Base-by-base conservation (phyloP, 2,113 vertebrate species). In the Cochlearius cochlearius region DNA sequence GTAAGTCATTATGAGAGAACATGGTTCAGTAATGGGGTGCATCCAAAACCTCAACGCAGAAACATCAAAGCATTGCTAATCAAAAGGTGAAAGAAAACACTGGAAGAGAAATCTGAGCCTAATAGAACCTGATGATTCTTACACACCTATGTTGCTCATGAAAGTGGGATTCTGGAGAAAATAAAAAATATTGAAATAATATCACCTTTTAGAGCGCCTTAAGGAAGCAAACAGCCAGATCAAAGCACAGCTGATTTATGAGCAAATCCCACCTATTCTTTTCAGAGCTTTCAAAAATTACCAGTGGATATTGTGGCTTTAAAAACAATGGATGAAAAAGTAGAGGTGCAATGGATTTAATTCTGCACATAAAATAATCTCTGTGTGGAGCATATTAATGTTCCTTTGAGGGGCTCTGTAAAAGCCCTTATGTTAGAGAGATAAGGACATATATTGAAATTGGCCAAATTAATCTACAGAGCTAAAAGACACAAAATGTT, bases 341-440 rank as follows among this genome's bases (percentile, higher is more conserved):
- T 11, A 71, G 38, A 94, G 91, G 93, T 80, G 80, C 76, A 92
- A 89, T 52, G 52, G 80, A 92, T 95, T 96, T 91, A 78, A 80
- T 74, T 63, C 82, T 47, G 64, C 92, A 90, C 69, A 81, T 74
- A 90, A 97, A 88, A 62, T 80, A 90, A 92, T 90, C 89, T 86
- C 85, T 43, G 43, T 80, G 59, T 9, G 50, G 47, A 95, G 75
- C 52, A 91, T 43, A 80, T 91, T 84, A 91, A 60, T 29, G 52
- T 88, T 95, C 71, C 94, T 96, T 95, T 80, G 88, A 93, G 88
- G 88, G 82, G 68, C 79, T 95, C 95, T 90, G 21, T 52, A 84
- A 95, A 94, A 96, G 76, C 43, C 83, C 63, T 68, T 49, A 84
- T 0, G 3, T 71, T 47, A 74, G 38, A 75, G 27, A 94, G 92